phyloP scores from a whole-genome alignment of 1,140 invertebrate species.

The Melanaphis sacchari region DNA sequence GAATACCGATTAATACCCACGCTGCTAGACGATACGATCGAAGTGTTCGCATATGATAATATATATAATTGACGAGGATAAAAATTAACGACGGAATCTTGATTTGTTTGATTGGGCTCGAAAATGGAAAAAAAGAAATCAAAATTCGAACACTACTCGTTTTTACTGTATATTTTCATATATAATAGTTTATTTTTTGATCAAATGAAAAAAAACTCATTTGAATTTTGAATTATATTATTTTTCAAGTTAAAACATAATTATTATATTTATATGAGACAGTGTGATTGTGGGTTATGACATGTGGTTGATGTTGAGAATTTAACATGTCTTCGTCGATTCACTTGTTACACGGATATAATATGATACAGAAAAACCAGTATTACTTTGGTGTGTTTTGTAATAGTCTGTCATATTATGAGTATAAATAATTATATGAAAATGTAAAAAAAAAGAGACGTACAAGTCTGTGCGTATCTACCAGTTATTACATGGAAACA shows the following conservation, averaged over 20 bases:
- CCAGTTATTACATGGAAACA: neutral
- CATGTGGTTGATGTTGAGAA: neutral
- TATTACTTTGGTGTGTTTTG: neutral
- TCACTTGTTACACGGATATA: neutral
- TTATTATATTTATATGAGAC: neutral
- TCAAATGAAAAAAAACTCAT: too few relatives aligned
- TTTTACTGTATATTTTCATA: neutral
- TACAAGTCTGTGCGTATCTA: neutral
- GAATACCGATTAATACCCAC: neutral
- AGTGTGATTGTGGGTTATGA: neutral
- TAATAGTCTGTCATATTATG: neutral
- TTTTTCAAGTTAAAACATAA: neutral
- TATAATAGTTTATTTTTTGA: too few relatives aligned
- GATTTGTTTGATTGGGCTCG: too few relatives aligned
- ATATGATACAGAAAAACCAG: neutral
- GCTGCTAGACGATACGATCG: too few relatives aligned
- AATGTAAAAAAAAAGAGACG: neutral
- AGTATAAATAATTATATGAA: neutral
- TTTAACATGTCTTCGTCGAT: neutral
- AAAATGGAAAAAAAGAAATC: neutral
- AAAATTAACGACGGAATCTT: neutral
- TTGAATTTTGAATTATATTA: neutral
- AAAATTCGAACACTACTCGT: neutral
- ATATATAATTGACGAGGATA: neutral
- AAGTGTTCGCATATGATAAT: neutral